Evolutionary conservation across 2,113 vertebrate genomes (phyloP).

Genomic region (Prunella fulvescens): DNA sequence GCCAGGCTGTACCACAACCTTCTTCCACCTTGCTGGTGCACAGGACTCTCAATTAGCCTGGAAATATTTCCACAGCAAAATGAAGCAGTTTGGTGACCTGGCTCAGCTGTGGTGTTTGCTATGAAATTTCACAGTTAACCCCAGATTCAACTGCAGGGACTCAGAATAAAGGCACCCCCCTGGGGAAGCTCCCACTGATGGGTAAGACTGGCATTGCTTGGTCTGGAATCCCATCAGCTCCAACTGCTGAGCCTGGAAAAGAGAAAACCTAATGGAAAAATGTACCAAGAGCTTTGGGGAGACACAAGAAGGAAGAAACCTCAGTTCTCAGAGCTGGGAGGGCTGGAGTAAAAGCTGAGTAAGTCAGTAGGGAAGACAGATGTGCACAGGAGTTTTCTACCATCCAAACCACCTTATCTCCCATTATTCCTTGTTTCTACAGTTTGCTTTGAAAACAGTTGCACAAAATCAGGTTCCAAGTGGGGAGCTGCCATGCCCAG

Average conservation of each 20-base stretch:
- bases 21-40: neutral
- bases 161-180: neutral
- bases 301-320: neutral
- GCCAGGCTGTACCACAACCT: neutral
- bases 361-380: neutral
- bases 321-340: neutral
- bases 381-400: neutral
- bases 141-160: neutral
- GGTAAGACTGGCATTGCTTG: neutral
- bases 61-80: neutral
- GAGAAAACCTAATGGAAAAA: neutral
- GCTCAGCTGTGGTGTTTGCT: neutral
- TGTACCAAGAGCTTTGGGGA: neutral
- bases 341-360: neutral
- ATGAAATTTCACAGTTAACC: neutral
- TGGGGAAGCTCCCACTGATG: neutral
- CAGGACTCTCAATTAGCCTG: neutral
- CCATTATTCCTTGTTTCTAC: neutral
- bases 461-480: neutral
- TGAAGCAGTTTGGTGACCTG: neutral
- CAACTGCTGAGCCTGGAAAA: neutral
- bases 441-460: neutral
- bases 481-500: fast-evolving
- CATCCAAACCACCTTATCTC: neutral
- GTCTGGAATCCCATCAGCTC: neutral